A percentile compares a stretch with the other conserved stretches of the same genome.
These are phyloP conservation scores for Tetragnatha versicolor DNA, from an alignment of 1,140 invertebrate genomes.

Conservation along the genomic window DNA sequence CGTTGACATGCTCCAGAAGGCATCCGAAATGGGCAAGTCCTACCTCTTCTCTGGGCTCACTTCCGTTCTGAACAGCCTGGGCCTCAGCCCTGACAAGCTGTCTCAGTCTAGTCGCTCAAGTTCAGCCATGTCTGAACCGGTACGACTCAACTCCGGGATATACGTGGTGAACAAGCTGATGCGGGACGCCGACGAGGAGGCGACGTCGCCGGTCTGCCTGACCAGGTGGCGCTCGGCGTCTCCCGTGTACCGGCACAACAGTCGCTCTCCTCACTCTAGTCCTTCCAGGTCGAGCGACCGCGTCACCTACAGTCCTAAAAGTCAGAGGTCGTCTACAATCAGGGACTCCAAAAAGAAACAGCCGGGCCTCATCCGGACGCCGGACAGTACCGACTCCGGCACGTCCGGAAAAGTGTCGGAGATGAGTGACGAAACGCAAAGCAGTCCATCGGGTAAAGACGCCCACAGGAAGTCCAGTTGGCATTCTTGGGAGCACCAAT, in stretches of 20 bases:
- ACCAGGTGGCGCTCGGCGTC: slow-evolving; percentile 52
- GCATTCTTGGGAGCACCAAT: slow-evolving; percentile 22
- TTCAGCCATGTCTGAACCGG: slow-evolving; percentile 56
- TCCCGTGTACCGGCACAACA: slow-evolving; percentile 39
- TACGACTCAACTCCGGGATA: slow-evolving; percentile 50
- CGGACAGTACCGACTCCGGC: slow-evolving; percentile 48
- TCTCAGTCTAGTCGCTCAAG: slow-evolving; percentile 53
- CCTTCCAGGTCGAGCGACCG: slow-evolving; percentile 39
- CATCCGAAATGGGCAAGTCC: slow-evolving; percentile 45
- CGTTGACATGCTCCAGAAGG: slow-evolving; percentile 41
- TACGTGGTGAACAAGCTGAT: slow-evolving; percentile 47
- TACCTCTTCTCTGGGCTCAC: slow-evolving; percentile 46
- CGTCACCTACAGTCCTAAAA: slow-evolving; percentile 32
- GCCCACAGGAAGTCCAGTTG: slow-evolving; percentile 39
- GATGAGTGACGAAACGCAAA: slow-evolving; percentile 51
- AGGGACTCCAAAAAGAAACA: slow-evolving; percentile 18
- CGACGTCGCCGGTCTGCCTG: slow-evolving; percentile 27
- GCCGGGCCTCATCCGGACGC: slow-evolving; percentile 7
- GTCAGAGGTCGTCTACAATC: slow-evolving; percentile 25
- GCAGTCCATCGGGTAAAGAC: slow-evolving; percentile 44
- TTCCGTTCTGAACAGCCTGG: slow-evolving; percentile 41
- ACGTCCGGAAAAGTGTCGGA: slow-evolving; percentile 42
- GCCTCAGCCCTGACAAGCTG: slow-evolving; percentile 45
- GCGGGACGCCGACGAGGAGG: slow-evolving; percentile 47
- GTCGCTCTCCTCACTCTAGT: slow-evolving; percentile 48